These are phyloP conservation scores for Physeter macrocephalus DNA, from an alignment of 2,113 vertebrate genomes.

Conservation along the genomic window DNA sequence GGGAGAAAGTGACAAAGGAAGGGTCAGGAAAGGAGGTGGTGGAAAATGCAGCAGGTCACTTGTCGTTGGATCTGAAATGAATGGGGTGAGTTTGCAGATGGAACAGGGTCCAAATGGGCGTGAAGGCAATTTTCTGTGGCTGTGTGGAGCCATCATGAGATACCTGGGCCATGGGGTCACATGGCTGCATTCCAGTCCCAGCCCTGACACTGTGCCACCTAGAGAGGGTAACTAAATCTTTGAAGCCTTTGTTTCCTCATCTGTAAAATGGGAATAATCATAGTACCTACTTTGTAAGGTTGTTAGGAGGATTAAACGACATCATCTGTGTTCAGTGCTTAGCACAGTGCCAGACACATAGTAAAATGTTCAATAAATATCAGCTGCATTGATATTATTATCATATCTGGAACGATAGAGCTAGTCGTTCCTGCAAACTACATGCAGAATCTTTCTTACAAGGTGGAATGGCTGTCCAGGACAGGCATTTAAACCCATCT, in stretches of 20 bases:
- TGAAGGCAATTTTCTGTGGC: background rate
- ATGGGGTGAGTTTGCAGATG: background rate
- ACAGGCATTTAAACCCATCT: background rate
- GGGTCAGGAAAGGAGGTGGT: background rate
- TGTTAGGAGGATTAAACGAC: background rate
- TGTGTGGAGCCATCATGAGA: rapidly evolving
- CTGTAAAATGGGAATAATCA: background rate
- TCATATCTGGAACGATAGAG: background rate
- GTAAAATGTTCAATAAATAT: background rate
- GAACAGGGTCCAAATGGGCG: background rate
- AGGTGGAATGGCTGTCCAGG: background rate
- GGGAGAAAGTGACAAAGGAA: background rate
- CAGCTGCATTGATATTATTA: background rate
- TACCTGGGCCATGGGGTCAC: background rate
- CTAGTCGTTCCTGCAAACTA: background rate
- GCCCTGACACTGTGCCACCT: background rate
- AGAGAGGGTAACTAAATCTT: background rate
- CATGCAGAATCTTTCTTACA: background rate
- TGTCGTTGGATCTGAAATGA: background rate
- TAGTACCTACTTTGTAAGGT: background rate
- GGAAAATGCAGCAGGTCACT: background rate
- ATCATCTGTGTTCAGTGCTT: background rate
- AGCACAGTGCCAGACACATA: background rate
- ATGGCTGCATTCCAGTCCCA: background rate
- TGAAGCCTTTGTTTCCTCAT: background rate